Conservation (phyloP, 2,797 vertebrate species). For the Orestias chungarensis region DNA sequence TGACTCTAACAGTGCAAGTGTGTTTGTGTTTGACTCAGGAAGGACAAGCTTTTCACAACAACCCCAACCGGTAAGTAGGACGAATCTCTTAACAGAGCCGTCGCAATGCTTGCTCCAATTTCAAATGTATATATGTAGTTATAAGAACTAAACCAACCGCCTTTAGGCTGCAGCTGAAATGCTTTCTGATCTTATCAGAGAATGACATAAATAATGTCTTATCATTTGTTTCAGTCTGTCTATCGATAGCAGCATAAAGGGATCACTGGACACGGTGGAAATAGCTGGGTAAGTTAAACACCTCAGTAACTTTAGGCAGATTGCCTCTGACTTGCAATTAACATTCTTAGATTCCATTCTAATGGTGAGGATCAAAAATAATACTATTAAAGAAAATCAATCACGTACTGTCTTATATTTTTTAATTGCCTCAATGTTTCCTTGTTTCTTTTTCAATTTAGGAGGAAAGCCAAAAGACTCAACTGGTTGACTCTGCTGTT, state of each 20-base stretch:
- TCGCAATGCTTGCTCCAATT: background rate
- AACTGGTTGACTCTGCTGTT: constrained; percentile 88
- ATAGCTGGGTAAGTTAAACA: constrained; percentile 77
- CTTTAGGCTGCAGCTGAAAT: background rate
- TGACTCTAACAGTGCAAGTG: constrained; percentile 17
- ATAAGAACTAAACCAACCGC: background rate
- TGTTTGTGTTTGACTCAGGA: constrained; percentile 56
- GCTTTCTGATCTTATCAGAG: background rate
- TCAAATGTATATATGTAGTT: background rate
- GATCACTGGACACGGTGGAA: constrained; percentile 81
- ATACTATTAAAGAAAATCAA: background rate
- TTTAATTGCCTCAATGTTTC: background rate
- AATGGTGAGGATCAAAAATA: background rate
- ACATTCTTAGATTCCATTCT: too few relatives aligned
- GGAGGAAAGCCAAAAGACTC: constrained; percentile 83
- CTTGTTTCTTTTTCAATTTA: constrained; percentile 10
- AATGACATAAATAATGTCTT: background rate
- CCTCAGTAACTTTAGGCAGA: too few relatives aligned
- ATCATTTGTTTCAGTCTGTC: constrained; percentile 57
- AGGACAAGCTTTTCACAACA: constrained; percentile 11
- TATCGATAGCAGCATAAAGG: constrained; percentile 48
- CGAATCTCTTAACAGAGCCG: background rate
- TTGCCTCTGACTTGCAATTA: too few relatives aligned
- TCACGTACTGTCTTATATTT: background rate
- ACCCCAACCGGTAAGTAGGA: constrained; percentile 48